phyloP scores from a whole-genome alignment of 1,140 invertebrate genomes.

The Sweltsa coloradensis region DNA sequence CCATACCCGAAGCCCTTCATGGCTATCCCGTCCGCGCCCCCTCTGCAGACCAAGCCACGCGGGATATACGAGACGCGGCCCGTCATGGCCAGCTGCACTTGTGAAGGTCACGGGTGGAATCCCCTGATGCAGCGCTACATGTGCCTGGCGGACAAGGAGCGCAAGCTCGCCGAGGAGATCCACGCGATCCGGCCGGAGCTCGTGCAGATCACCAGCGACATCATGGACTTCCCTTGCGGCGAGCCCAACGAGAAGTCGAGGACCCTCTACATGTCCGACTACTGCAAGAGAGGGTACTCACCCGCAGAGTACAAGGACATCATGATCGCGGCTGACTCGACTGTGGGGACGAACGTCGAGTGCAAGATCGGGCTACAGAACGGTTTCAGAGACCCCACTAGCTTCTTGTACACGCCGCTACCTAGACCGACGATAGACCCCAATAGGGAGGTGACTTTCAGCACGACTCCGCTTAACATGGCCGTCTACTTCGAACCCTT shows the following conservation, averaged over 20 bases:
- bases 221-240: not conserved
- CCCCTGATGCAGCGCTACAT: not conserved
- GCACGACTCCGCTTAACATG: slow-evolving; percentile 14
- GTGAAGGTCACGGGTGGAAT: not conserved
- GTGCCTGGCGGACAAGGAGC: not conserved
- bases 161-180: not conserved
- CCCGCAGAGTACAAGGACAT: slow-evolving; percentile 26
- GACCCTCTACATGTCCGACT: not conserved
- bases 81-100: not conserved
- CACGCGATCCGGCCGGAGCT: not conserved
- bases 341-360: slow-evolving; percentile 28
- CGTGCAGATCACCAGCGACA: not conserved
- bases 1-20: slow-evolving; percentile 38
- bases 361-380: slow-evolving; percentile 24
- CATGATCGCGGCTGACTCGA: slow-evolving; percentile 31
- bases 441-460: slow-evolving; percentile 25
- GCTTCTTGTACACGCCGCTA: slow-evolving; percentile 29
- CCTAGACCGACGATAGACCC: slow-evolving; percentile 28
- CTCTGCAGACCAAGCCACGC: not conserved
- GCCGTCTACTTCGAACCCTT: slow-evolving; percentile 20
- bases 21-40: slow-evolving; percentile 24
- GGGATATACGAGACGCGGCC: not conserved
- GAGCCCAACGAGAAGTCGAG: not conserved
- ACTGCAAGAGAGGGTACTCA: slow-evolving; percentile 21
- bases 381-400: slow-evolving; percentile 32